These are phyloP conservation scores for Meriones psammophilus DNA, from an alignment of 2,797 vertebrate genomes.

Conservation along the genomic window DNA sequence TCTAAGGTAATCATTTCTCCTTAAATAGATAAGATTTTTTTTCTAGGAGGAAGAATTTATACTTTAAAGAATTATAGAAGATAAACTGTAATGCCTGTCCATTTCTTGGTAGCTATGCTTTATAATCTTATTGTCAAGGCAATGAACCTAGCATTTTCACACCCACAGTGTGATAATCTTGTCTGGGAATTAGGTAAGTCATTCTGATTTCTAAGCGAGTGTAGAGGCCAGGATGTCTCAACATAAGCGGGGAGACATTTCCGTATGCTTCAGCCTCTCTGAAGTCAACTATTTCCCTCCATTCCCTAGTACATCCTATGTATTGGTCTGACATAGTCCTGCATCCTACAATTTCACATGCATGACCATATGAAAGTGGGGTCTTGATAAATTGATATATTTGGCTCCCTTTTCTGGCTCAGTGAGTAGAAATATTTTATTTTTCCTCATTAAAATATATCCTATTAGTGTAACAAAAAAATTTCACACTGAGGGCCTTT, in stretches of 20 bases:
- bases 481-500: neutral
- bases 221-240: neutral
- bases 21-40: neutral
- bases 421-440: slow-evolving; percentile 13
- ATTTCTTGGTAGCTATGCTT: neutral
- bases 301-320: neutral
- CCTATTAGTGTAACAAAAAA: neutral
- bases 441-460: slow-evolving; percentile 33
- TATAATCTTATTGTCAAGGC: slow-evolving; percentile 13
- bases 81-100: neutral
- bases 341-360: neutral
- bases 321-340: neutral
- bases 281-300: neutral
- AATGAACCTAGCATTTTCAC: slow-evolving; percentile 12
- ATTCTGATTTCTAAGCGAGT: slow-evolving; percentile 33
- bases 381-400: neutral
- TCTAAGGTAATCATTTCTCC: neutral
- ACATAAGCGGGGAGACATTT: slow-evolving; percentile 11
- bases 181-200: slow-evolving; percentile 40
- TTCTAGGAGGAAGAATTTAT: neutral
- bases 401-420: neutral
- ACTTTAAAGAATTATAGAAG: neutral
- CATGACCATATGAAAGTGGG: neutral
- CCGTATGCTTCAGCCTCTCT: slow-evolving; percentile 28
- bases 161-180: neutral